These are phyloP conservation scores for Bubo bubo DNA, from an alignment of 2,113 vertebrate species.

Conservation along the genomic window DNA sequence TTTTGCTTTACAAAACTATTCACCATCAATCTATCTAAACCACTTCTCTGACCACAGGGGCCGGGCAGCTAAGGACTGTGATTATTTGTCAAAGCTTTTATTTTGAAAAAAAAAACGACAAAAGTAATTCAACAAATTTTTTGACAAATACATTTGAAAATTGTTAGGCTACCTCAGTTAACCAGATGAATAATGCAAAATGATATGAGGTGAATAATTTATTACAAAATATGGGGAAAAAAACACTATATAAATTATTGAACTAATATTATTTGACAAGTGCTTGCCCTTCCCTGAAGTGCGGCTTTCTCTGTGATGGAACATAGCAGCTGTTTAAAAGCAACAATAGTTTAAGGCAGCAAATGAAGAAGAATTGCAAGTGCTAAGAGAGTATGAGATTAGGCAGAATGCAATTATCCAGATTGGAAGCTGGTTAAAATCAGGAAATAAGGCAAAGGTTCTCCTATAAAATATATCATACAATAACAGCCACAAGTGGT, in stretches of 20 bases:
- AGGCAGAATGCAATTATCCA: constrained; percentile 33
- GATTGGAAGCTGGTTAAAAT: constrained; percentile 29
- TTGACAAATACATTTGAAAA: constrained; percentile 56
- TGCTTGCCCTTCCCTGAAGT: constrained; percentile 59
- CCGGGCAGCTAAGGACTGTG: neutral
- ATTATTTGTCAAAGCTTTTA: constrained; percentile 42
- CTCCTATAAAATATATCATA: neutral
- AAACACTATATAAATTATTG: constrained; percentile 53
- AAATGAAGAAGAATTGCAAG: constrained; percentile 62
- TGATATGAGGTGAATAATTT: constrained; percentile 64
- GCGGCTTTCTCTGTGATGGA: constrained; percentile 42
- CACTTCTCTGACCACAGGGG: constrained; percentile 32
- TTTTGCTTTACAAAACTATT: neutral
- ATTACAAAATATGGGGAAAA: constrained; percentile 38
- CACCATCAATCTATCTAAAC: neutral
- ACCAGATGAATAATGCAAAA: constrained; percentile 54
- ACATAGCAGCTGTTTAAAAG: constrained; percentile 64
- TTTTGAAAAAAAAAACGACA: neutral
- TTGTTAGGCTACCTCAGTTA: constrained; percentile 45
- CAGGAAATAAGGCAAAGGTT: neutral
- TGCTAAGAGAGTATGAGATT: constrained; percentile 23
- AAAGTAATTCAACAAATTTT: constrained; percentile 39
- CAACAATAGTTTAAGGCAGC: constrained; percentile 39
- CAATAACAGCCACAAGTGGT: neutral
- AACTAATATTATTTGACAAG: constrained; percentile 69